A percentile compares a stretch with the other conserved stretches of the same genome.
phyloP scores from a whole-genome alignment of 2,888 invertebrate genomes.

The Macaria notata region DNA sequence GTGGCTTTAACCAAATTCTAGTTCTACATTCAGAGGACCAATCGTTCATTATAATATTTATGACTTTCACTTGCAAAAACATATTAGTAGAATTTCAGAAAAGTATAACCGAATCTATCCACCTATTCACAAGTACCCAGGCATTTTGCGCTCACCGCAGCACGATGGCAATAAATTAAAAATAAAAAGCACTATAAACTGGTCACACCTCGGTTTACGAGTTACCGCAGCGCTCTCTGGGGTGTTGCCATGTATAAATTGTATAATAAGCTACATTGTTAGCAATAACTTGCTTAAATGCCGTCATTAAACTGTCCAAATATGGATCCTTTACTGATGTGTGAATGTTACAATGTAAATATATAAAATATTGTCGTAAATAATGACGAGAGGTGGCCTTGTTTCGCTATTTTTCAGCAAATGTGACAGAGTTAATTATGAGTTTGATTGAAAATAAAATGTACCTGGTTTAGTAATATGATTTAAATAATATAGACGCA shows the following conservation, averaged over 20 bases:
- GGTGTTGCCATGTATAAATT: slow-evolving; percentile 22
- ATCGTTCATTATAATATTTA: no score
- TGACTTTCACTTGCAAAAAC: no score
- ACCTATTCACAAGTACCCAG: neutral
- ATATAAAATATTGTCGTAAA: neutral
- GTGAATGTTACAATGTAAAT: neutral
- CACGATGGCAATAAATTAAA: slow-evolving; percentile 46
- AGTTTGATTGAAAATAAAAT: no score
- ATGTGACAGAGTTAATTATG: no score
- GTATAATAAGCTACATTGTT: slow-evolving; percentile 21
- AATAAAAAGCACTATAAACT: slow-evolving; percentile 50
- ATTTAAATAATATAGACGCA: no score
- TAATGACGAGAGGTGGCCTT: neutral
- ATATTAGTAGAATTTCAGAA: no score
- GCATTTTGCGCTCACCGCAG: slow-evolving; percentile 16
- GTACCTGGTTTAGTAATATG: no score
- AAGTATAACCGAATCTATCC: no score
- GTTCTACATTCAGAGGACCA: no score
- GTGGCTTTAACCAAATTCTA: no score
- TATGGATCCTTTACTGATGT: slow-evolving; percentile 14
- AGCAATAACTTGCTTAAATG: slow-evolving; percentile 7
- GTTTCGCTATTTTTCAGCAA: no score
- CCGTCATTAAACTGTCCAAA: slow-evolving; percentile 15
- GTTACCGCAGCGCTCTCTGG: slow-evolving; percentile 14
- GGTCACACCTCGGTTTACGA: slow-evolving; percentile 51